phyloP scores from a whole-genome alignment of 2,797 vertebrate genomes.

The Linurgus olivaceus region DNA sequence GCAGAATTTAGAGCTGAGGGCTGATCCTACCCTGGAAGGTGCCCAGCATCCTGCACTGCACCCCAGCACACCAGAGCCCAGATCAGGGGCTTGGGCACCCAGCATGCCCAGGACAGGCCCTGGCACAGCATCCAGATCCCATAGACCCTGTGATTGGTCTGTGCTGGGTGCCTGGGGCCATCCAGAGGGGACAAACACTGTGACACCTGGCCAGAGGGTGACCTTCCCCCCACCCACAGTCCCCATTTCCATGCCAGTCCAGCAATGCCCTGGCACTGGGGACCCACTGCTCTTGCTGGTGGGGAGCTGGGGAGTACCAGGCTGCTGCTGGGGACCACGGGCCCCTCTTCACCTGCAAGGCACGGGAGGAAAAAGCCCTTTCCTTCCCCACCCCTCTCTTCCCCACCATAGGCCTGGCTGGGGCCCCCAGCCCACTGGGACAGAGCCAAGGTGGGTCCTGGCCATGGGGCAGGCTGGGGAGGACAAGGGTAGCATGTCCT shows the following conservation, averaged over 20 bases:
- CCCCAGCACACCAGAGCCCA: fast-evolving
- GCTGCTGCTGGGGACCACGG: fast-evolving
- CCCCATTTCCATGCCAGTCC: background rate
- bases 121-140: background rate
- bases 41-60: background rate
- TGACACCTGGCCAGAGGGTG: background rate
- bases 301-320: background rate
- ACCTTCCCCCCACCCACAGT: background rate
- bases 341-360: background rate
- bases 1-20: background rate
- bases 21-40: background rate
- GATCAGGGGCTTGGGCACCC: background rate
- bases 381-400: background rate
- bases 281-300: background rate
- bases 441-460: background rate
- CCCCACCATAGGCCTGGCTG: fast-evolving
- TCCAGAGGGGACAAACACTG: background rate
- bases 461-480: background rate
- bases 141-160: background rate
- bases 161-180: background rate
- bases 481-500: background rate
- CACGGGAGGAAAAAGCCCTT: background rate
- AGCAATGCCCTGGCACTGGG: background rate
- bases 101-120: background rate
- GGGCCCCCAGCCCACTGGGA: background rate